Evolutionary conservation across 1,140 invertebrate species (phyloP), one percentile per base, ranked within the genome.

Genomic region (Asobara japonica): DNA sequence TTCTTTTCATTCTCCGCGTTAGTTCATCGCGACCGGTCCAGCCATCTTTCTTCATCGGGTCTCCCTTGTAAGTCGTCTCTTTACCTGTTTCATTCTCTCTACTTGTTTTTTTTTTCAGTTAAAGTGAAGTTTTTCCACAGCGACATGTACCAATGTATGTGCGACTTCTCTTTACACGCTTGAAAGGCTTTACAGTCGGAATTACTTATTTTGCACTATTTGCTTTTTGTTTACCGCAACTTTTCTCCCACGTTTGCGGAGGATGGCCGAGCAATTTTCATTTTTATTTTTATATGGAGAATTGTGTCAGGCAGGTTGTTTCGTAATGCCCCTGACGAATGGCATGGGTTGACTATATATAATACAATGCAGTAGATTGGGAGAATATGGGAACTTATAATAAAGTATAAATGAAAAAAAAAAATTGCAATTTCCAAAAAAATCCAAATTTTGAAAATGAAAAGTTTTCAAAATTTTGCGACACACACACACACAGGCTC

Each of bases 21-120:
- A 20, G 61, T 65, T 62, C 56, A 48, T 72, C 65, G 61, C 69
- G 69, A 71, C 69, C 69, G 69, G 69, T 71, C 65, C 69, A 62
- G 30, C 27, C 62, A 56, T 64, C 62, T 65, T 45, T 65, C 41
- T 62, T 65, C 45, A 62, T 64, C 60, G 61, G 45, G 48, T 51
- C 41, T 71, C 48, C 60, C 60, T 71, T 71, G 62, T 64, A 62
- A 65, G 69, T 51, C 69, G 62, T 71, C 61, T 20, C 62, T 62
- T n/a, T 45, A 67, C 45, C 66, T 69, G 27, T 51, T 30, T 29
- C 38, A 41, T 67, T 33, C 67, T 69, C 25, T 27, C 29, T 60
- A 29, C 33, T 25, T 60, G 10, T 69, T 69, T 67, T 67, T 56
- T 68, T 51, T 68, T 68, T 51, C 25, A n/a, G 64, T 27, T 18